Evolutionary conservation across 2,797 vertebrate species (phyloP).

Genomic region (Enoplosus armatus): DNA sequence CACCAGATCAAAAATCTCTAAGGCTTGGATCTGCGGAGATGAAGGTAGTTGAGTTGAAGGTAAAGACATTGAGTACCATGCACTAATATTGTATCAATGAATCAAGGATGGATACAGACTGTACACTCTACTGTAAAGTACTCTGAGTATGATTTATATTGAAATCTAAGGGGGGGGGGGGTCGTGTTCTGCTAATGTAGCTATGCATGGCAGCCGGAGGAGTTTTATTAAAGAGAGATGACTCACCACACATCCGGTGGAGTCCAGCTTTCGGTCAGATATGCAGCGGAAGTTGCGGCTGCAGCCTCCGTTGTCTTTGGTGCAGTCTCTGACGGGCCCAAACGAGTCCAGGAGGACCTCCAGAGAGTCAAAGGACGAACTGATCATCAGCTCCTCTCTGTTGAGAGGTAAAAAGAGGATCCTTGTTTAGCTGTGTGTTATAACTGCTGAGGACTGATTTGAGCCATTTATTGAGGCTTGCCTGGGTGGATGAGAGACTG

Average conservation of each 20-base stretch:
- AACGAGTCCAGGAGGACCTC: conserved; percentile 98
- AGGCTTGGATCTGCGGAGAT: not conserved
- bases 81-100: conserved; percentile 24
- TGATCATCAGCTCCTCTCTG: conserved; percentile 99
- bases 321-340: conserved; percentile 96
- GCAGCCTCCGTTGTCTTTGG: conserved; percentile 97
- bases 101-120: conserved; percentile 10
- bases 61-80: conserved; percentile 6
- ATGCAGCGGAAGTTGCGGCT: conserved; percentile 99
- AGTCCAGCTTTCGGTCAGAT: conserved; percentile 96
- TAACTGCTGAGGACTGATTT: not conserved
- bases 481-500: not conserved
- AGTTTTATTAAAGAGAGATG: not conserved
- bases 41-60: not conserved
- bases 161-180: conserved; percentile 14
- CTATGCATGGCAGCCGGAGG: conserved; percentile 11
- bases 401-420: not conserved
- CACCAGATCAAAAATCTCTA: conserved; percentile 18
- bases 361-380: conserved; percentile 97
- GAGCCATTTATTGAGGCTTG: not conserved
- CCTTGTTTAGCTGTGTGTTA: not conserved
- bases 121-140: not conserved
- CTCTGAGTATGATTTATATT: conserved; percentile 22
- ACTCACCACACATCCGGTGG: conserved; percentile 96
- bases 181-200: not conserved